Evolutionary conservation across 2,797 vertebrate genomes (phyloP), one percentile per base, ranked within the genome.

Genomic region (Tiaroga cobitis): DNA sequence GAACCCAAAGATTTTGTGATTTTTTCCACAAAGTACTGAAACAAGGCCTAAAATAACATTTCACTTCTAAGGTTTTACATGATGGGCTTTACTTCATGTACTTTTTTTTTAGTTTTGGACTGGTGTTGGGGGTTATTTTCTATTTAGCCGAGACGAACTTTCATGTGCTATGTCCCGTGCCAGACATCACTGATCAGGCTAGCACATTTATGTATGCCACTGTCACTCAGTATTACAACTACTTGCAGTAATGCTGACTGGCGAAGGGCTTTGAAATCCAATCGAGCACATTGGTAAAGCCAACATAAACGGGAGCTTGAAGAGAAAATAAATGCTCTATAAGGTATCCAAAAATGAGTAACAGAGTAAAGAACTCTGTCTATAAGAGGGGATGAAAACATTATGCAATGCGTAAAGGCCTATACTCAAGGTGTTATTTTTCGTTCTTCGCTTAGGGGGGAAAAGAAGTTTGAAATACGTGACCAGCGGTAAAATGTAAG

Each of bases 301-400:
- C 83, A 86, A 82, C 26, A 69, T 70, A 86, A 90, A 88, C 72
- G 54, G 59, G 34, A 63, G 75, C 2, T 29, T 82, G 63, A 87
- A 87, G 68, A 39, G 59, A 63, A 49, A 68, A 13, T 16, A n/a
- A 59, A 56, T 10, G 41, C 43, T 80, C 65, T 11, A 34, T 70
- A 37, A 26, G 54, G 21, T 61, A 15, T 78, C 32, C 24, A 83
- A 65, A 73, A 41, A 76, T 32, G 13, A 80, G 5, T 54, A 21
- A 51, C 0, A 9, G 69, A 80, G n/a, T 61, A 32, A 69, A 77
- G 61, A 56, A 69, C 63, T 51, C 24, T 10, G 16, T 29, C 26
- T 46, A 5, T 67, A 29, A 67, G 29, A 32, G 18, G 59, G 61
- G 56, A 78, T 63, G 15, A 78, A 43, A 77, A 41, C 16, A 41